Evolutionary conservation across 1,140 invertebrate genomes (phyloP).

Genomic region (Leptopilina boulardi): DNA sequence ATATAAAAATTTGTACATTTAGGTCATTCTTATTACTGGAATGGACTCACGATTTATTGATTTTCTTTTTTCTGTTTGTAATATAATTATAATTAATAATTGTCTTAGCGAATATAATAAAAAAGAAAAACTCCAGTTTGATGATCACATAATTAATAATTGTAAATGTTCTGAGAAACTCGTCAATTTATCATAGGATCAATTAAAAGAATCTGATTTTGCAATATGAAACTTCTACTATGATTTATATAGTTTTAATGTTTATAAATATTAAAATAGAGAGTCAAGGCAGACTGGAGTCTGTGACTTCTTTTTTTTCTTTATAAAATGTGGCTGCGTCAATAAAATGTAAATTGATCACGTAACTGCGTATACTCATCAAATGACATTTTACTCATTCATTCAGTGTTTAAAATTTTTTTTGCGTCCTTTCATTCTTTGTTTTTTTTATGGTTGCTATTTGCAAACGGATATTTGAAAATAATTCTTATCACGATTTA

Average conservation of each 20-base stretch:
- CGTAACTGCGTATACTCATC: neutral
- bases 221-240: neutral
- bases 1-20: conserved; percentile 10
- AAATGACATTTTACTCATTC: neutral
- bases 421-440: neutral
- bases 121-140: neutral
- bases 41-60: neutral
- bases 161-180: neutral
- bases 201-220: neutral
- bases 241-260: neutral
- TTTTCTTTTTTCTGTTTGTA: neutral
- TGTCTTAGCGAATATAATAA: neutral
- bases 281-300: neutral
- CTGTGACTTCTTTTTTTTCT: neutral
- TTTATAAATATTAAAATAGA: neutral
- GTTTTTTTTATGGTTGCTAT: neutral
- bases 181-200: neutral
- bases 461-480: neutral
- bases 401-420: neutral
- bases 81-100: neutral
- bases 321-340: neutral
- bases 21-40: conserved; percentile 28
- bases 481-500: neutral
- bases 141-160: too few relatives aligned
- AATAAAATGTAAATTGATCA: conserved; percentile 15